Evolutionary conservation across 2,113 vertebrate species (phyloP).

Genomic region (Gambusia affinis): DNA sequence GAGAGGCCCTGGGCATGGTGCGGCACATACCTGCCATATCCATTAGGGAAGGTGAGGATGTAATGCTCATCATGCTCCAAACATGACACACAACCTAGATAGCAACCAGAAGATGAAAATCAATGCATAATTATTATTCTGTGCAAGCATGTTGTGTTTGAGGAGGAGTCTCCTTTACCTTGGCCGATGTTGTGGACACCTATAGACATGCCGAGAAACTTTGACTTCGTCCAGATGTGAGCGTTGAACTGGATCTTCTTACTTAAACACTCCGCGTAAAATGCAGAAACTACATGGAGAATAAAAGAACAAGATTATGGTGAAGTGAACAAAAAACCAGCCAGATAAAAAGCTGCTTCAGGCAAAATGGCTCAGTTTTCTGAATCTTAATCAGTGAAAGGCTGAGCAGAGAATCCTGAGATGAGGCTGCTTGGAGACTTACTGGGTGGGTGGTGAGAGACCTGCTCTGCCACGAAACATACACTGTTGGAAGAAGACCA

Average conservation of each 20-base stretch:
- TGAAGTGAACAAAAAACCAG: not conserved
- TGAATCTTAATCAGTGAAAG: not conserved
- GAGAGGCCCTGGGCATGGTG: not conserved
- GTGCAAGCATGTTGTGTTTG: not conserved
- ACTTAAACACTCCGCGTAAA: conserved; percentile 95
- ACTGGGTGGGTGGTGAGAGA: conserved; percentile 99
- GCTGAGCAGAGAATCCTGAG: not conserved
- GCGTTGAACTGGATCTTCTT: conserved; percentile 99
- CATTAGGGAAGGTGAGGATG: conserved; percentile 97
- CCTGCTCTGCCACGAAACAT: conserved; percentile 97
- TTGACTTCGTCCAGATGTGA: conserved; percentile 99
- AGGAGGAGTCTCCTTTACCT: conserved; percentile 77
- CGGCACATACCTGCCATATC: conserved; percentile 89
- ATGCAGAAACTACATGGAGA: conserved; percentile 91
- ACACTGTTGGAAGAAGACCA: conserved; percentile 90
- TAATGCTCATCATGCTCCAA: conserved; percentile 98
- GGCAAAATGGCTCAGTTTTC: not conserved
- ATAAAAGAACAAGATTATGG: not conserved
- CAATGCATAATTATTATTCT: not conserved
- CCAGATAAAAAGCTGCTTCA: not conserved
- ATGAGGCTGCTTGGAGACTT: conserved; percentile 68
- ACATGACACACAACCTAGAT: conserved; percentile 93
- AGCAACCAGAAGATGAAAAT: conserved; percentile 9
- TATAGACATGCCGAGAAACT: conserved; percentile 98
- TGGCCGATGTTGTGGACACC: conserved; percentile 99